Conservation (phyloP, 2,113 vertebrate genomes). For the Cinclus cinclus region DNA sequence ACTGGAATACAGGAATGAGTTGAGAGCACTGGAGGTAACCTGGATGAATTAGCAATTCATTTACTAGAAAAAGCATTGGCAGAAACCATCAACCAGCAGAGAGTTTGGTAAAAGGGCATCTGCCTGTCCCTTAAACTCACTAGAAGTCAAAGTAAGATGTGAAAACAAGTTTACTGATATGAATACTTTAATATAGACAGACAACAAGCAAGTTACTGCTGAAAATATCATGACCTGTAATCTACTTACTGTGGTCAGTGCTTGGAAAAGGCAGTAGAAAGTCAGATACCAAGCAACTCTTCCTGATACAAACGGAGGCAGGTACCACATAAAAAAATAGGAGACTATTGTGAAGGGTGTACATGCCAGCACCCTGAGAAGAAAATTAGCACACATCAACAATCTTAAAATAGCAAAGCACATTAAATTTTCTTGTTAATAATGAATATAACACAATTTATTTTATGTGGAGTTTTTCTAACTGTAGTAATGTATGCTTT, state of each 20-base stretch:
- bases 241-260: conserved; percentile 88
- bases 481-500: neutral
- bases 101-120: neutral
- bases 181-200: neutral
- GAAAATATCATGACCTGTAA: neutral
- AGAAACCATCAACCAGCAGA: neutral
- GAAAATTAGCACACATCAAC: neutral
- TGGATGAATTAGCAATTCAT: neutral
- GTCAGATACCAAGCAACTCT: conserved; percentile 87
- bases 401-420: neutral
- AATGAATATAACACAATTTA: neutral
- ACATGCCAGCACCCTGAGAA: conserved; percentile 88
- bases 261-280: conserved; percentile 94
- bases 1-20: neutral
- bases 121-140: neutral
- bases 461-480: neutral
- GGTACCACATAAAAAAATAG: conserved; percentile 96
- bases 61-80: neutral
- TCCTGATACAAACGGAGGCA: conserved; percentile 82
- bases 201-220: neutral
- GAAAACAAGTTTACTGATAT: neutral
- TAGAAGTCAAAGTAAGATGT: neutral
- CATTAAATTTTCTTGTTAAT: neutral
- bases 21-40: neutral
- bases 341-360: conserved; percentile 86